Base-by-base conservation (phyloP, 2,888 invertebrate genomes). In the Tricholauxania praeusta region DNA sequence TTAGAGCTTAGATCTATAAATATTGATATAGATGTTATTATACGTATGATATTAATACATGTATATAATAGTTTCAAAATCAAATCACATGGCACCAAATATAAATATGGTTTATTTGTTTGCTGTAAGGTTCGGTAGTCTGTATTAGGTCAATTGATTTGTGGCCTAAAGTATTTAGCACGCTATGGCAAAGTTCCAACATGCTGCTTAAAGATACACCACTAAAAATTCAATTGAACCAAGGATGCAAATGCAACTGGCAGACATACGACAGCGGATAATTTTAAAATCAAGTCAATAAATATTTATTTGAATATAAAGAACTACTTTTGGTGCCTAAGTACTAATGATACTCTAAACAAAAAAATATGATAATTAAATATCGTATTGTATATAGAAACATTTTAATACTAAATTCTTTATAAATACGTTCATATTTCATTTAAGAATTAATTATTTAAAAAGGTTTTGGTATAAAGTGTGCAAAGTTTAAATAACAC, bases 151-250 rank as follows among this genome's bases (percentile, higher is more conserved):
- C 59, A 59, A 22, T 59, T 19, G 28, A 59, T 59, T 59, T 28
- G 28, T 28, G 59, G 59, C 19, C 59, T 59, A 28, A 59, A 22
- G 59, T 28, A 59, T 59, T 59, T 28, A 59, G 59, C 4, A 59
- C 59, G 59, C 59, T 59, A 59, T 59, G 59, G 59, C 28, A 59
- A 12, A 28, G 59, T 12, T 28, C 59, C 59, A 14, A 59, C 59
- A 59, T 12, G 17, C 14, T 55, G 12, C 17, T 52, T 52, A 52
- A 8, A 52, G 52, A 52, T 52, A 52, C 52, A 52, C 52, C 52
- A 52, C 52, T 1, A 52, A 52, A 52, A 52, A 52, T 52, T 52
- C 14, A 55, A n/a, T 55, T 55, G 55, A 14, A 55, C 55, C 55
- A 17, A 55, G 55, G 55, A 17, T 55, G 17, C 55, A 55, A 55